A percentile compares a stretch with the other conserved stretches of the same genome.
Conservation (phyloP, 2,797 vertebrate genomes). For the Molossus alvarezi region DNA sequence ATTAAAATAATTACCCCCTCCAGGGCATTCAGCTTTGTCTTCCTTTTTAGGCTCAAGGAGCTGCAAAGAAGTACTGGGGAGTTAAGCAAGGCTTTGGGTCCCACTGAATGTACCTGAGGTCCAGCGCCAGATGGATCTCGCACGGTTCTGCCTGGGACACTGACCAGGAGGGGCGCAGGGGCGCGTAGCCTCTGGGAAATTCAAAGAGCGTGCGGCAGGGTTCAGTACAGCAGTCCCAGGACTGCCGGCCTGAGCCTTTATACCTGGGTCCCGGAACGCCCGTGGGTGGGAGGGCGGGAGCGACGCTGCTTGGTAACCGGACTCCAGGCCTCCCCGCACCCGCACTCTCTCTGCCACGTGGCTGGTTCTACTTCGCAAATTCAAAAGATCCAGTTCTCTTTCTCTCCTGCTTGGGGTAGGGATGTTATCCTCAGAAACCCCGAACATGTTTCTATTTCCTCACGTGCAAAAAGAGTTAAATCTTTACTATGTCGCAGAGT, state of each 20-base stretch:
- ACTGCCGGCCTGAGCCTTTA: conserved; percentile 68
- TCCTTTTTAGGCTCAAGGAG: neutral
- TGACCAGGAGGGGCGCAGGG: neutral
- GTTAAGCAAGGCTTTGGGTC: neutral
- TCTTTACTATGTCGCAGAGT: neutral
- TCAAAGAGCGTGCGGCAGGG: neutral
- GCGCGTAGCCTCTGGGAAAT: neutral
- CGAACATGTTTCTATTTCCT: neutral
- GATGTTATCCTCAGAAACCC: neutral
- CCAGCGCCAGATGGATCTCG: neutral
- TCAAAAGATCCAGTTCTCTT: neutral
- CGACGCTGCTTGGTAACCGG: conserved; percentile 65
- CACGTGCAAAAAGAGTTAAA: neutral
- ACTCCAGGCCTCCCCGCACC: neutral
- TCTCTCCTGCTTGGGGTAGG: neutral
- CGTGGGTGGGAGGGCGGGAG: neutral
- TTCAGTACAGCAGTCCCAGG: neutral
- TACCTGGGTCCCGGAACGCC: neutral
- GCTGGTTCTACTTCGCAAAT: conserved; percentile 23
- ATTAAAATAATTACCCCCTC: neutral
- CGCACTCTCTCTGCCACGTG: conserved; percentile 66
- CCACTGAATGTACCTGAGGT: conserved; percentile 4
- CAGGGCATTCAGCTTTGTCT: neutral
- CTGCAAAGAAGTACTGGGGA: neutral
- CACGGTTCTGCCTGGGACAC: neutral